A percentile compares a stretch with the other conserved stretches of the same genome.
Evolutionary conservation across 2,888 invertebrate species (phyloP).

Genomic region (Drosophila nr. medialis): DNA sequence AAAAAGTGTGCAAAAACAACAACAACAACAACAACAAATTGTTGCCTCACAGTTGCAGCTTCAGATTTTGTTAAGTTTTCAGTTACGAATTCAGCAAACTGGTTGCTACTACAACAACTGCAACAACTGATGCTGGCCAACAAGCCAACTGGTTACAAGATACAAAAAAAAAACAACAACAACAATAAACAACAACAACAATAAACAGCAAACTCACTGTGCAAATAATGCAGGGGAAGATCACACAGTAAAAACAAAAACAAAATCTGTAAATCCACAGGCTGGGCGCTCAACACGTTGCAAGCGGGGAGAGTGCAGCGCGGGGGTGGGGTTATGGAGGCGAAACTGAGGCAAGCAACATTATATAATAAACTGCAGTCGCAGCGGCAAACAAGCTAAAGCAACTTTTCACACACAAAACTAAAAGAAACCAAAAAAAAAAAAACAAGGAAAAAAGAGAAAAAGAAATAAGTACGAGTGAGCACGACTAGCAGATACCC

Average conservation of each 20-base stretch:
- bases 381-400: background rate
- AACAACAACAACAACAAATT: constrained; percentile 34
- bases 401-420: constrained; percentile 21
- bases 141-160: constrained; percentile 48
- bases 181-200: constrained; percentile 12
- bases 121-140: constrained; percentile 7
- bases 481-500: constrained; percentile 5
- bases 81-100: constrained; percentile 38
- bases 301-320: constrained; percentile 17
- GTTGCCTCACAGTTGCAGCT: constrained; percentile 38
- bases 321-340: background rate
- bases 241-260: constrained; percentile 22
- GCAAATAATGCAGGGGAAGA: constrained; percentile 42
- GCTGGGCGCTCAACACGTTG: constrained; percentile 46
- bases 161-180: constrained; percentile 7
- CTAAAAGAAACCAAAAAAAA: background rate
- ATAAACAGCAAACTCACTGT: constrained; percentile 12
- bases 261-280: background rate
- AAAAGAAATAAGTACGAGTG: background rate
- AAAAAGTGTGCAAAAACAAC: constrained; percentile 41
- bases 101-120: constrained; percentile 36
- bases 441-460: background rate
- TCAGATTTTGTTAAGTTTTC: constrained; percentile 17
- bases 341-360: constrained; percentile 15
- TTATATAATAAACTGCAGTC: constrained; percentile 42